A percentile compares a stretch with the other conserved stretches of the same genome.
These are phyloP conservation scores for Pantherophis guttatus DNA, from an alignment of 2,113 vertebrate species.

Conservation along the genomic window DNA sequence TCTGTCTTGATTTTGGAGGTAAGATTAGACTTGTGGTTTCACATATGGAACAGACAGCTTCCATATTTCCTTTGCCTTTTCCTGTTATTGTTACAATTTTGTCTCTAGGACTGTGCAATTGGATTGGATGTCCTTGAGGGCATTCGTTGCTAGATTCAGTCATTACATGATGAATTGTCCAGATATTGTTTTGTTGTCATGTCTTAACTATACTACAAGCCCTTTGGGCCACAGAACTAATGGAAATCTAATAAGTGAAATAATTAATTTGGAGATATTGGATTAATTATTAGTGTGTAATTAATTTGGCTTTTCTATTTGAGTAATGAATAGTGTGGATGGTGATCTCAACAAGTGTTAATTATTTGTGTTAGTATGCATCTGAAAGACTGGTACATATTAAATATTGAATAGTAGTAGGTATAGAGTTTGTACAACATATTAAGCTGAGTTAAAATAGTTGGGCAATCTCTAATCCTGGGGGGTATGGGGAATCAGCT, in stretches of 20 bases:
- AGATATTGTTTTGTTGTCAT: not conserved
- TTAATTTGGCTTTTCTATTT: not conserved
- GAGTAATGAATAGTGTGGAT: not conserved
- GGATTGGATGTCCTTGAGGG: not conserved
- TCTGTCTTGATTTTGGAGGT: not conserved
- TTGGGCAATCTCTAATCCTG: not conserved
- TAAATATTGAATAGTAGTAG: not conserved
- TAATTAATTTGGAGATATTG: not conserved
- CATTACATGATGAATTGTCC: not conserved
- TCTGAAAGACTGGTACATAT: not conserved
- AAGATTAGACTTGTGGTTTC: not conserved
- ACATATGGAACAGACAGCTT: not conserved
- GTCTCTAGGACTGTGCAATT: not conserved
- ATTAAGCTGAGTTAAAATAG: not conserved
- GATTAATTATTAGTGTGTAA: not conserved
- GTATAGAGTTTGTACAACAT: not conserved
- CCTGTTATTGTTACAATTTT: not conserved
- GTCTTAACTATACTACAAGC: not conserved
- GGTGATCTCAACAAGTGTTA: not conserved
- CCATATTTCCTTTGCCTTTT: not conserved
- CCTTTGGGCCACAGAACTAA: not conserved
- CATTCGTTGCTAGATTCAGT: not conserved
- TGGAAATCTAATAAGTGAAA: not conserved
- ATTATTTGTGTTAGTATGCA: not conserved
- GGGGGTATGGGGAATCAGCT: not conserved